Base-by-base conservation (phyloP, 37 sponge, comb jelly and placozoan species). In the Amphimedon queenslandica region DNA sequence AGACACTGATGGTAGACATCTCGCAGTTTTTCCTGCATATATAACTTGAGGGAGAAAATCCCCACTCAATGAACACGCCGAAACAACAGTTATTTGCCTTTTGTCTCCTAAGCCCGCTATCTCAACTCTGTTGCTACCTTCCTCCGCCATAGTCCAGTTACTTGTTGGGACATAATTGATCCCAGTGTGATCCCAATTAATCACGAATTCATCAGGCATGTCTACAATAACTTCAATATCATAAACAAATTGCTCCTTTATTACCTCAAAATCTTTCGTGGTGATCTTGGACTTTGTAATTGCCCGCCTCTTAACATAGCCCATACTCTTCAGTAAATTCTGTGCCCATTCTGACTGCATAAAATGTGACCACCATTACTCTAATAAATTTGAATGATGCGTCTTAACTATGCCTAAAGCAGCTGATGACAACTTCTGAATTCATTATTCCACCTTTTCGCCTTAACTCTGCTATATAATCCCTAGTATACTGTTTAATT, bases 31-130 rank as follows among this genome's bases (percentile, higher is more conserved):
- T 5, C 69, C 68, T 24, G 39, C 36, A 33, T 71, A 80, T 2
- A 80, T 29, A 4, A 71, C 40, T 53, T 80, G 80, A 2, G 75
- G 82, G 1, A 81, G 41, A 31, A 73, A 43, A 2, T 13, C 21
- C 3, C 75, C 82, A 65, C 40, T 33, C 5, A 66, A 41, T 57
- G 43, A 37, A 32, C 58, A 16, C 28, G 40, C 72, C 39, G 71
- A 58, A 13, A 64, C 41, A 1, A 32, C 60, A 34, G 80, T 80
- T 25, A 73, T 73, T 55, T 73, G 67, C 8, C 75, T 35, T 20
- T 81, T 73, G 37, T 78, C 79, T 11, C 53, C 53, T 29, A 38
- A 21, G 35, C 70, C 79, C 30, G 55, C 42, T 8, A 78, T 43
- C 37, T 78, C 71, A 11, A 69, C 71, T 58, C 71, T 4, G 8